Base-by-base conservation (phyloP, 2,113 vertebrate species). In the Tinamus guttatus region DNA sequence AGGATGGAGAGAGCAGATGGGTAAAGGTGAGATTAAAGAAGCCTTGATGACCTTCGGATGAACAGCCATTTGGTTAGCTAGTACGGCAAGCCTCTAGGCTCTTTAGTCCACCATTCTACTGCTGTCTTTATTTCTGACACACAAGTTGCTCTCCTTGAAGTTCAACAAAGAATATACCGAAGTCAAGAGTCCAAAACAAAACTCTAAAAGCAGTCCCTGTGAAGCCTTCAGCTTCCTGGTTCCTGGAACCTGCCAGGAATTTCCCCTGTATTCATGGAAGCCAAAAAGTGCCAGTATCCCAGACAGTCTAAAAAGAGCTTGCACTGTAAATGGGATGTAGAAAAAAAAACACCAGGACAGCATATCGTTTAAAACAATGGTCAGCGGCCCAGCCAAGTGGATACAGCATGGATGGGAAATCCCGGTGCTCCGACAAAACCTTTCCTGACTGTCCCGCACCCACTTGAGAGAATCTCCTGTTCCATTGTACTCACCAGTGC, bases 371-470 rank as follows among this genome's bases (percentile, higher is more conserved):
- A 76, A 81, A 97, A 96, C 94, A 95, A 96, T 95, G 89, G 45
- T 60, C 83, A 85, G 80, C 8, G 45, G 52, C 81, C 45, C 81
- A 91, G 95, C 87, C 93, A 94, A 94, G 54, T 65, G 43, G 32
- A 32, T 43, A 54, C 49, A 89, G 68, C 70, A 56, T 34, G 82
- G 43, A 93, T 93, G 92, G 92, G 94, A 96, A 95, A 92, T 95
- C 92, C 90, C 89, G 92, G 54, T 38, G 82, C 69, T 71, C 69
- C 84, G 45, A 75, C 85, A 73, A 15, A 0, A 34, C 54, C 65
- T 78, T 92, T 96, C 93, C 91, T 81, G 85, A 73, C 32, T 3
- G 7, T 78, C 21, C 27, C 27, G 87, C 45, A 69, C 45, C n/a
- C 74, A 59, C 0, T 0, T 67, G n/a, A 85, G 43, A 5, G 18